phyloP scores from a whole-genome alignment of 2,113 vertebrate species.

The Crypturellus undulatus region DNA sequence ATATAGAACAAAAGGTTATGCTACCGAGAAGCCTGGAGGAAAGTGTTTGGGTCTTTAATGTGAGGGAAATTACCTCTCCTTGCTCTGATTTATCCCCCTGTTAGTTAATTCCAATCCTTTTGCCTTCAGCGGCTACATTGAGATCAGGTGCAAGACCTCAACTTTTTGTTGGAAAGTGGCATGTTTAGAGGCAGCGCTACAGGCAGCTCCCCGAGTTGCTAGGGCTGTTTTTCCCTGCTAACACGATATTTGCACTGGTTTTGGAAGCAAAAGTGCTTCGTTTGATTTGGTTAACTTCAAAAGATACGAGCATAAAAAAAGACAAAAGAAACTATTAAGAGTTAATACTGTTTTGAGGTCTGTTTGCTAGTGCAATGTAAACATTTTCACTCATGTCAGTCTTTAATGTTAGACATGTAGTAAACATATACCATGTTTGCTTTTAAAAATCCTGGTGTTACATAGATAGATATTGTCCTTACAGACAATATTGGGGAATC shows the following conservation, averaged over 20 bases:
- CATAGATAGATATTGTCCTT: background rate
- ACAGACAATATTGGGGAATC: background rate
- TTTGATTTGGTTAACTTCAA: background rate
- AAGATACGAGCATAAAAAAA: background rate
- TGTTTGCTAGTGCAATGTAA: background rate
- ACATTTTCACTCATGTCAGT: background rate
- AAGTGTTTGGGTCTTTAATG: background rate
- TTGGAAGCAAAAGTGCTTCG: background rate
- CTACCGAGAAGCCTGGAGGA: background rate
- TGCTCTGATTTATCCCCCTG: background rate
- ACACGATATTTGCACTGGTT: background rate
- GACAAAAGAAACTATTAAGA: background rate
- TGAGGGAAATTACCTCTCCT: background rate
- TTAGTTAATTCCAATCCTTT: background rate
- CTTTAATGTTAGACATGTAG: background rate
- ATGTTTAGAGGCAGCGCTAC: background rate
- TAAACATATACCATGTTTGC: background rate
- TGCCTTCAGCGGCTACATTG: background rate
- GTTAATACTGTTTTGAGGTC: background rate
- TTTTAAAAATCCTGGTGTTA: slow-evolving; percentile 24
- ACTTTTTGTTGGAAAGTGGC: background rate
- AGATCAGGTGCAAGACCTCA: background rate
- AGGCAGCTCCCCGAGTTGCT: background rate
- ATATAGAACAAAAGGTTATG: accelerated
- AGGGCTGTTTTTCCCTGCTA: background rate